phyloP scores from a whole-genome alignment of 2,797 vertebrate species.

The Aselliscus stoliczkanus region DNA sequence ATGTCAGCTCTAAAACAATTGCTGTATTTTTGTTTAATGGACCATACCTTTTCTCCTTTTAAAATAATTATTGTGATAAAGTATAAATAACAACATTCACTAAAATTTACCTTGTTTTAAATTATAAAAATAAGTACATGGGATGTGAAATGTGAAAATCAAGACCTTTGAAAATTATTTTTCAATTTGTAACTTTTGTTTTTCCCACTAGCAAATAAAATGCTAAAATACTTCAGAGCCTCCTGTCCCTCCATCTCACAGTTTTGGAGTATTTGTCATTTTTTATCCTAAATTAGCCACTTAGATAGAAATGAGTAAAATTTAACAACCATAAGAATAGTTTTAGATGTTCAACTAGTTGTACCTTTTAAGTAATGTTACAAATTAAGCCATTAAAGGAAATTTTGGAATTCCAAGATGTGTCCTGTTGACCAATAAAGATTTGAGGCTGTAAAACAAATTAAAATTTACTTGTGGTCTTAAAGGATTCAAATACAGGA shows the following conservation, averaged over 20 bases:
- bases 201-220: neutral
- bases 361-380: neutral
- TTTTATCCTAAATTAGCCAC: neutral
- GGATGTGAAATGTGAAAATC: neutral
- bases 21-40: neutral
- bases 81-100: neutral
- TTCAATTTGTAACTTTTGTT: neutral
- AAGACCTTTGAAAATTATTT: neutral
- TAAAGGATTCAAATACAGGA: neutral
- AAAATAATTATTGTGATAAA: neutral
- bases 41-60: neutral
- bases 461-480: neutral
- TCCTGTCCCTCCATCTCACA: neutral
- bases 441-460: neutral
- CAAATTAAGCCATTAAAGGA: neutral
- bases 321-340: neutral
- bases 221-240: neutral
- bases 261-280: neutral
- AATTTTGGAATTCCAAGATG: neutral
- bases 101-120: neutral
- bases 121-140: neutral
- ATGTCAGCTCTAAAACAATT: neutral
- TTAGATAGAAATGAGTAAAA: neutral
- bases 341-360: neutral
- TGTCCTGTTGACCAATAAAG: neutral